Evolutionary conservation across 1,140 invertebrate species (phyloP).

Genomic region (Brachionus rotundiformis): DNA sequence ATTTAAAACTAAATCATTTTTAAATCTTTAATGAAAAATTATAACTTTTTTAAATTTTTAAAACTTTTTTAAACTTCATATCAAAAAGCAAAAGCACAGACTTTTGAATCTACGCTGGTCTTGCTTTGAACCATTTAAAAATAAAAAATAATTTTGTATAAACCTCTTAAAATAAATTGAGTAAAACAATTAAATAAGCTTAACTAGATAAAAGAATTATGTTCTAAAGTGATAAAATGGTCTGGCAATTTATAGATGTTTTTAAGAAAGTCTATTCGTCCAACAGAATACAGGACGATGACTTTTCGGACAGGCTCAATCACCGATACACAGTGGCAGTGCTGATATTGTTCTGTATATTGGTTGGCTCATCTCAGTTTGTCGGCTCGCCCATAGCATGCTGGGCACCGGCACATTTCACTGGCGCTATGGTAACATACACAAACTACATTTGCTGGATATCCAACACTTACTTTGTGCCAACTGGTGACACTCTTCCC

Average conservation of each 20-base stretch:
- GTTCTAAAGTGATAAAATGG: not conserved
- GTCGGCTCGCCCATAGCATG: conserved; percentile 89
- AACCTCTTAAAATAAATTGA: not conserved
- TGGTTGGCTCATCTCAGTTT: conserved; percentile 83
- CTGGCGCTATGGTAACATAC: conserved; percentile 56
- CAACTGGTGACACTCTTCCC: conserved; percentile 61
- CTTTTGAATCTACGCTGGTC: not conserved
- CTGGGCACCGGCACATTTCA: conserved; percentile 56
- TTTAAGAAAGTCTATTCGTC: conserved; percentile 16
- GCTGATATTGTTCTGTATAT: conserved; percentile 79
- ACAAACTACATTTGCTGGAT: conserved; percentile 65
- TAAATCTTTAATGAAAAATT: not conserved
- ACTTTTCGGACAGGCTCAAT: conserved; percentile 55
- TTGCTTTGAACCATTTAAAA: not conserved
- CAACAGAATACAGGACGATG: conserved; percentile 54
- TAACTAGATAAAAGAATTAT: not conserved
- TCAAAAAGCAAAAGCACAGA: not conserved
- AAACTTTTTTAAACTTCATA: too few species aligned
- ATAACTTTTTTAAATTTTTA: not conserved
- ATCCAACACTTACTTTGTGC: conserved; percentile 65
- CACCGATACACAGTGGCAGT: conserved; percentile 70
- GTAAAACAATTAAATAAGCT: not conserved
- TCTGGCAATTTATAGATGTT: conserved; percentile 49
- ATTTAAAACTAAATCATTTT: too few species aligned
- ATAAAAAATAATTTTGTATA: not conserved